Conservation (phyloP, 2,113 vertebrate genomes). For the Eleginops maclovinus region DNA sequence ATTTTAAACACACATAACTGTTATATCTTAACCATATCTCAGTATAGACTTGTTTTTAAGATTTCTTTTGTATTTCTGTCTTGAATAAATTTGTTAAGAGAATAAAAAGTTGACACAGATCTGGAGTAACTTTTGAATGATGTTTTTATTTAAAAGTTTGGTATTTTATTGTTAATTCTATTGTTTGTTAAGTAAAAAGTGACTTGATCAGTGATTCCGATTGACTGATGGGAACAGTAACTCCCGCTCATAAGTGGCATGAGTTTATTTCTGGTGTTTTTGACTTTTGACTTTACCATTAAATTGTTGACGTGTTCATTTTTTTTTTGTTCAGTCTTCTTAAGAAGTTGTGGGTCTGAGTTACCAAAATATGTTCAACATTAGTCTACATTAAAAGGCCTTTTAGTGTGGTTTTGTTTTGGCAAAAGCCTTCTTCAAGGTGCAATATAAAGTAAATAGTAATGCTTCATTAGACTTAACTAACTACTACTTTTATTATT, state of each 20-base stretch:
- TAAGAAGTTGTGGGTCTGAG: neutral
- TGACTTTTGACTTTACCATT: neutral
- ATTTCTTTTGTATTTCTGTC: slow-evolving; percentile 67
- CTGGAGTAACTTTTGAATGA: neutral
- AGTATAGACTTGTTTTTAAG: slow-evolving; percentile 48
- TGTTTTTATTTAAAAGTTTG: too few species aligned
- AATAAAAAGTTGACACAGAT: slow-evolving; percentile 7
- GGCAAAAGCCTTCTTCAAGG: neutral
- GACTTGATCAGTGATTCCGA: neutral
- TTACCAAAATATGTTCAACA: neutral
- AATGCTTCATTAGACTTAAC: neutral
- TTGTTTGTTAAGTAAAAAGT: neutral
- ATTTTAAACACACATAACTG: slow-evolving; percentile 13
- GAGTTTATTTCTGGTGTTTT: neutral
- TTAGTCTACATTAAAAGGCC: neutral
- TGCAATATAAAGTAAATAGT: neutral
- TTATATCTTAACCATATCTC: slow-evolving; percentile 53
- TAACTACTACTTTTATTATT: too few species aligned
- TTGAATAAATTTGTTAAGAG: slow-evolving; percentile 74
- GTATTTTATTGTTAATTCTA: too few species aligned
- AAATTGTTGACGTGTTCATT: neutral
- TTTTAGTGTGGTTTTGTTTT: neutral
- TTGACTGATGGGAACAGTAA: too few species aligned
- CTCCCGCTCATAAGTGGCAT: neutral
- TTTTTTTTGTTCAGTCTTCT: neutral